Evolutionary conservation across 1,140 invertebrate species (phyloP), one percentile per base, ranked within the genome.

Genomic region (Pantala flavescens): DNA sequence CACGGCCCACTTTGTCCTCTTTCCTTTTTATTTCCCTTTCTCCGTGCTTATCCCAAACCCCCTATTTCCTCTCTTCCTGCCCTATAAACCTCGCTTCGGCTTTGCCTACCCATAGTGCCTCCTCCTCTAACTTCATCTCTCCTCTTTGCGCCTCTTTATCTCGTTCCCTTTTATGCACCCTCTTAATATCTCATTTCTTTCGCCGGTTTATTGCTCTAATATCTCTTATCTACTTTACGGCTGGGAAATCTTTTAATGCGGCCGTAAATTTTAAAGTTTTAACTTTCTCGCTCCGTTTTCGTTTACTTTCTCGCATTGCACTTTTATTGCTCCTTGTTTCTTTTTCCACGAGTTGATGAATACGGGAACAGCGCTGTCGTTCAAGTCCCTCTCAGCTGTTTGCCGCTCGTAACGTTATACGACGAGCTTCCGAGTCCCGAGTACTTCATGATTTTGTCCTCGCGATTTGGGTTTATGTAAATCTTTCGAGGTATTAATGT

Each of bases 231-330:
- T 63, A 5, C n/a, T 63, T 63, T 63, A 63, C n/a, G 49, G n/a
- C 49, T 63, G 1, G 24, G 42, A 73, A 42, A 73, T 73, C 24
- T 73, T 73, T 73, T 73, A 73, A 73, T 73, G 42, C 42, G 5
- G 5, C 71, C 12, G 23, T 71, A 71, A 71, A 71, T 24, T 28
- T 28, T 36, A 42, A 73, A 28, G 28, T 73, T 73, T 73, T 42
- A 28, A 63, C 49, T 63, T 63, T 63, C 49, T 63, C 12, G n/a
- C n/a, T 63, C 49, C 49, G n/a, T 63, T 63, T 21, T 21, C n/a
- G 49, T 63, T 63, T 63, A 63, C 49, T 21, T 63, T 63, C 16
- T 16, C 49, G 49, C 12, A 63, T 63, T 63, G 49, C 49, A 12
- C 12, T 63, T 63, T 63, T 63, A 63, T 5, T 63, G 14, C 12